Evolutionary conservation across 2,888 invertebrate species (phyloP), one percentile per base, ranked within the genome.

Genomic region (Ceratothoa steindachneri): DNA sequence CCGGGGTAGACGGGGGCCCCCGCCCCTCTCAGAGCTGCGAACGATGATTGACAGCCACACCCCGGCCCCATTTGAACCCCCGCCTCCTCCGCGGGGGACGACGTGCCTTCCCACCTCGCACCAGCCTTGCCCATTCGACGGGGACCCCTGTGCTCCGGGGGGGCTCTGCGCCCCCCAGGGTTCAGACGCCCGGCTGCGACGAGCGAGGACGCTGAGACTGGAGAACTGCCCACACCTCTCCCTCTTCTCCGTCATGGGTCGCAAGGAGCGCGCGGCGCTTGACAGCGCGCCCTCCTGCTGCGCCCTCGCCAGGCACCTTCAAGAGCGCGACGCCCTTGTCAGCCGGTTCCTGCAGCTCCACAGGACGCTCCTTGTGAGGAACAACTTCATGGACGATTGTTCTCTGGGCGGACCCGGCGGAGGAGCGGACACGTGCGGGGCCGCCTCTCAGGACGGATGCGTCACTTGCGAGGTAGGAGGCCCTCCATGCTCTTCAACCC

Each of bases 221-320:
- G 41, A 70, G 53, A 65, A 69, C 66, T 75, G 75, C 53, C 75
- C 71, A 19, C 75, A 75, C 69, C 60, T 75, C 68, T 30, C 52
- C 60, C 65, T 75, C 5, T 53, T 65, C 65, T 75, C 75, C 24
- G 75, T 75, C 65, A 71, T 75, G 72, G 71, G 69, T 52, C 24
- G 51, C 30, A 24, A 41, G 28, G 51, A 75, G 65, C n/a, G 60
- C n/a, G 22, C n/a, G 24, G 60, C 60, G 24, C 69, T 51, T n/a
- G 30, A 72, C 53, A 60, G 64, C 30, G 69, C 68, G 52, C 65
- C 55, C 3, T n/a, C 29, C 64, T 75, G 75, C 65, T 51, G 31
- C 64, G 68, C 30, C 7, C 64, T 64, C 53, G 68, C 72, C 22
- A 31, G 72, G 19, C 75, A 75, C 72, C 68, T 75, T 9, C 60